Evolutionary conservation across 2,113 vertebrate genomes (phyloP), one percentile per base, ranked within the genome.

Genomic region (Murina feae): DNA sequence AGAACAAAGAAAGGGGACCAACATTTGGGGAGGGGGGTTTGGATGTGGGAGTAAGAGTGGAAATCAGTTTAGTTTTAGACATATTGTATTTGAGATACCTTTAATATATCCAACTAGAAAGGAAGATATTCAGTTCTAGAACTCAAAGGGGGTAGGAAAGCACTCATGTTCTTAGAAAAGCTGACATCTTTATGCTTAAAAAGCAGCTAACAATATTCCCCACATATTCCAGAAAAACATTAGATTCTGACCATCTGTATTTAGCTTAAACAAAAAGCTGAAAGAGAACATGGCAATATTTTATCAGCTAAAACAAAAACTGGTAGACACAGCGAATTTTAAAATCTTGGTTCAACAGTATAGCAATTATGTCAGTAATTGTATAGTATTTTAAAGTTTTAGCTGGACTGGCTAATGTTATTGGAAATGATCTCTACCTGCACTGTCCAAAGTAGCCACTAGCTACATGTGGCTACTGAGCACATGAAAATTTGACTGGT

Each of bases 291-390:
- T 0, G 16, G 37, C 49, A 88, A 75, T 47, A 95, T 86, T 92
- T 91, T 44, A 96, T 72, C 72, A 95, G 65, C 60, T 95, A 83
- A 83, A 91, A 96, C 63, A 86, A 95, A 96, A 96, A 69, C n/a
- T 85, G 68, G 66, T 44, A 84, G 78, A 44, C 47, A 85, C 14
- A 65, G 66, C 55, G n/a, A 84, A 51, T 35, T 89, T 71, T 23
- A 1, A 86, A 74, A 47, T 69, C 49, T 58, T 91, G 37, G 69
- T 53, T 92, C 49, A 90, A 63, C 0, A 71, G 42, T 39, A 88
- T 11, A 58, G 30, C 49, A 91, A 80, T 90, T 85, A 86, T 23
- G 9, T 71, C 20, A 86, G 49, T 39, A 94, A 84, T 25, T 11
- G 63, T 6, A 39, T 0, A 39, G 6, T 1, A 1, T 79, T 88